phyloP scores from a whole-genome alignment of 1,140 invertebrate genomes.

The Drosophila saltans region DNA sequence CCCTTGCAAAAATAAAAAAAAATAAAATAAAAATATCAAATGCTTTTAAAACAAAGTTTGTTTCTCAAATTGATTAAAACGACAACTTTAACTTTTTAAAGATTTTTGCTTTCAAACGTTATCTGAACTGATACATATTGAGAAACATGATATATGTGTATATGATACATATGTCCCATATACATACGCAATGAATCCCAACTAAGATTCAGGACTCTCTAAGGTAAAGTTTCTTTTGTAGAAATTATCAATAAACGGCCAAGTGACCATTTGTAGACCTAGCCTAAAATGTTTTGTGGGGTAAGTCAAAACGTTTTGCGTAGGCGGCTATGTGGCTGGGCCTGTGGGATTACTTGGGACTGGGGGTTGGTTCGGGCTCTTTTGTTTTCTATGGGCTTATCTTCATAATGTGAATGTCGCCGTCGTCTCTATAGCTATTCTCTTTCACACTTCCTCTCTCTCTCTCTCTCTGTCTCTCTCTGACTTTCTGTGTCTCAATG shows the following conservation, averaged over 20 bases:
- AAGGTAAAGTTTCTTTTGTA: slow-evolving; percentile 1
- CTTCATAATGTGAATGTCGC: slow-evolving; percentile 77
- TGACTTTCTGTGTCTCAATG: slow-evolving; percentile 44
- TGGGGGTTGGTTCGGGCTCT: slow-evolving; percentile 20
- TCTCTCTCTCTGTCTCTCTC: slow-evolving; percentile 10
- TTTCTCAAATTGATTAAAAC: neutral
- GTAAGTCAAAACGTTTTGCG: slow-evolving; percentile 61
- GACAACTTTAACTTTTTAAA: no score
- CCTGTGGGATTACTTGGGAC: neutral
- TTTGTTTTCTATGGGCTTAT: slow-evolving; percentile 78
- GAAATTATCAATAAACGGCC: slow-evolving; percentile 22
- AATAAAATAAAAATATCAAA: no score
- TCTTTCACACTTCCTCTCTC: slow-evolving; percentile 13
- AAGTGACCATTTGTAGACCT: slow-evolving; percentile 13
- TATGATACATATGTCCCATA: no score
- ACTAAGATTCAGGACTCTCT: slow-evolving; percentile 8
- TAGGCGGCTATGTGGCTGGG: slow-evolving; percentile 12
- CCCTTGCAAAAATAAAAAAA: neutral
- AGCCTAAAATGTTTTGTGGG: slow-evolving; percentile 17
- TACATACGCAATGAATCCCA: neutral
- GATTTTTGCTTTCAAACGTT: no score
- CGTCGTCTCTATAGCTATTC: slow-evolving; percentile 29
- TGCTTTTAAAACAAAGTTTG: no score
- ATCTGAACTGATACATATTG: no score
- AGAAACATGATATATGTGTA: no score